Base-by-base conservation (phyloP, 2,113 vertebrate genomes). In the Myodes glareolus region DNA sequence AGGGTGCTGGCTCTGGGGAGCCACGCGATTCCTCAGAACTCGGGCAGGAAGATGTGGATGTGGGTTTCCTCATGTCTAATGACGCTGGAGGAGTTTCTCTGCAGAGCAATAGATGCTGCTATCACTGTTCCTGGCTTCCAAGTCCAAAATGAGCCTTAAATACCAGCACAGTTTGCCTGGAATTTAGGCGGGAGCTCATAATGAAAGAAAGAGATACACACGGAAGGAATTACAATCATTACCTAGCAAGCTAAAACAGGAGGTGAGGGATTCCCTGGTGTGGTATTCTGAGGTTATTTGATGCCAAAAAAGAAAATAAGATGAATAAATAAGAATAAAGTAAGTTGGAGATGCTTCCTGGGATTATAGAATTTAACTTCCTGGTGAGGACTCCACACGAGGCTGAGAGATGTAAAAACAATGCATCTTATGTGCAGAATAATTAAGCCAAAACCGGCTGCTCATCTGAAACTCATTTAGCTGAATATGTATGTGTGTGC, bases 401-500 rank as follows among this genome's bases (percentile, higher is more conserved):
- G 36, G 25, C 58, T n/a, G 11, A 45, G 50, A 94, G 42, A 75
- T 72, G 45, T 81, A 77, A 90, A 85, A 89, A 86, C 80, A 76
- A 19, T 9, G n/a, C 45, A 52, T 45, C 16, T 82, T 29, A 91
- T 67, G 88, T 84, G 47, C 29, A 78, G 50, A 6, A 80, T 42
- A 85, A 14, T 77, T 77, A 72, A 23, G 29, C 52, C 88, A 39
- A 68, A 89, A 68, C 1, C 45, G 86, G 39, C 8, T 90, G 47
- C 68, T 91, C 77, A 85, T 85, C 33, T 61, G 70, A 68, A 68
- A 85, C 87, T 75, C 85, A 75, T 88, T 72, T 63, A 91, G 63
- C 61, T 65, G 42, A 17, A 61, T 25, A 52, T 68, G 29, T 31
- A 0, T 8, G 5, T 91, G 5, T 19, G 13, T 61, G 0, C 63